These are phyloP conservation scores for Pammene aurita DNA, from an alignment of 2,888 invertebrate genomes.

Conservation along the genomic window DNA sequence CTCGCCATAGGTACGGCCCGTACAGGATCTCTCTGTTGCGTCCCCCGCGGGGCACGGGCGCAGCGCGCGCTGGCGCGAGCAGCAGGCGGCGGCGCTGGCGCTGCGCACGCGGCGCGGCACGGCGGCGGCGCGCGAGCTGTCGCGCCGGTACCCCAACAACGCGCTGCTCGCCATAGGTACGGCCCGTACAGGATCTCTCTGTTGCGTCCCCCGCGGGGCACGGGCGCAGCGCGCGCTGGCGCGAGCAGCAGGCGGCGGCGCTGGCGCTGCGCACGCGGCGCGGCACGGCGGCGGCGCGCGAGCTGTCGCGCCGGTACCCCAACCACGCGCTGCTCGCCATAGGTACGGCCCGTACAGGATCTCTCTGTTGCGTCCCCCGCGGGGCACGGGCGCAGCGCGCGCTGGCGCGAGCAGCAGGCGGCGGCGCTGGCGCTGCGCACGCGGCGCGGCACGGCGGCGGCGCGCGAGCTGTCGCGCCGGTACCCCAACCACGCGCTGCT, in stretches of 20 bases:
- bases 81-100: slow-evolving; percentile 43
- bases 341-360: background rate
- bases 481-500: slow-evolving; percentile 2
- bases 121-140: slow-evolving; percentile 3
- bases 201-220: too few species aligned
- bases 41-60: too few species aligned
- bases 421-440: slow-evolving; percentile 46
- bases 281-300: slow-evolving; percentile 3
- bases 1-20: background rate
- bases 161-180: background rate
- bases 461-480: slow-evolving; percentile 4
- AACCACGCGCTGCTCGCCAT: background rate
- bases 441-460: slow-evolving; percentile 17
- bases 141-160: slow-evolving; percentile 14
- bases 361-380: too few species aligned
- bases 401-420: slow-evolving; percentile 7
- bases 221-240: too few species aligned
- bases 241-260: slow-evolving; percentile 24
- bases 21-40: too few species aligned
- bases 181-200: too few species aligned
- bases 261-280: slow-evolving; percentile 46
- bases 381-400: too few species aligned
- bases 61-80: slow-evolving; percentile 42
- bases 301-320: slow-evolving; percentile 8
- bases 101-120: slow-evolving; percentile 43